Evolutionary conservation across 1,140 invertebrate species (phyloP).

Genomic region (Procambarus clarkii): DNA sequence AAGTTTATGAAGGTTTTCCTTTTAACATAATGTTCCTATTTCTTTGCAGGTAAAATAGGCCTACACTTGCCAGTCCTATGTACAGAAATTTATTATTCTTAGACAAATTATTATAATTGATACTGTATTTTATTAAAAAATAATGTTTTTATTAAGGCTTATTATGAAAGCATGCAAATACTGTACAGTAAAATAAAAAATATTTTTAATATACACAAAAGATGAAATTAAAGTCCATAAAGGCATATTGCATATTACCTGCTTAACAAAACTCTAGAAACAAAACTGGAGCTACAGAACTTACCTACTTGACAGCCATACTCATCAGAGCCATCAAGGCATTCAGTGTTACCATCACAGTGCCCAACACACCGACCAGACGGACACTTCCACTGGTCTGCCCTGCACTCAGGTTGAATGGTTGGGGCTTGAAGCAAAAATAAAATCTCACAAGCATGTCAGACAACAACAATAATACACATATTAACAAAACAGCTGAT

Average conservation of each 20-base stretch:
- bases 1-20: no score
- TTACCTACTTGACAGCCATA: background rate
- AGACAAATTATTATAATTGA: no score
- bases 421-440: background rate
- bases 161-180: no score
- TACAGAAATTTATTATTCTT: no score
- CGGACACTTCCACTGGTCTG: background rate
- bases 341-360: constrained; percentile 19
- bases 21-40: no score
- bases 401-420: background rate
- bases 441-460: constrained; percentile 2
- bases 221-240: no score
- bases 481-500: background rate
- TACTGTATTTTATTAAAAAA: no score
- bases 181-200: no score
- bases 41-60: no score
- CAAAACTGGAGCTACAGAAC: background rate
- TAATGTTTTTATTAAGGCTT: no score
- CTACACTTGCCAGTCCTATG: no score
- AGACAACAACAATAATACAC: background rate
- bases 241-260: background rate
- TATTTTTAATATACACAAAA: no score
- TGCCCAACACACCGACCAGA: constrained; percentile 11
- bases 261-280: background rate
- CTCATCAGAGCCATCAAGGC: constrained; percentile 27